A percentile compares a stretch with the other conserved stretches of the same genome.
Evolutionary conservation across 2,113 vertebrate genomes (phyloP).

Genomic region (Muntiacus reevesi): DNA sequence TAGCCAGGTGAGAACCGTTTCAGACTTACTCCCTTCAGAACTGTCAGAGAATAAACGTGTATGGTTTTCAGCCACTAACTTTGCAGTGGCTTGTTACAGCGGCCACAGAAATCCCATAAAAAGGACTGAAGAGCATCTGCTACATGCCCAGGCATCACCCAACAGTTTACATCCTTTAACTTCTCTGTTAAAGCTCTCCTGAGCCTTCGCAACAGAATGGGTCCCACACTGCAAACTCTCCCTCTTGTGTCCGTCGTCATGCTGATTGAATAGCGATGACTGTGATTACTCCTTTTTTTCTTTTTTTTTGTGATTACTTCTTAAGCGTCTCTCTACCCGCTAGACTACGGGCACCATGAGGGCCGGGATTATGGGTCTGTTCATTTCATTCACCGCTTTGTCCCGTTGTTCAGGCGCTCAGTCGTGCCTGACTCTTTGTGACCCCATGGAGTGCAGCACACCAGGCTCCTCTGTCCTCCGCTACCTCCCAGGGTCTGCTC

Average conservation of each 20-base stretch:
- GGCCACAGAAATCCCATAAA: neutral
- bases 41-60: neutral
- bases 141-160: fast-evolving
- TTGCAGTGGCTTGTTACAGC: neutral
- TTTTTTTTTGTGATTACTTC: neutral
- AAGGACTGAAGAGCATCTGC: neutral
- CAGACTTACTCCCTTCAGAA: neutral
- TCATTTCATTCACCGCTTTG: neutral
- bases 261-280: fast-evolving
- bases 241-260: fast-evolving
- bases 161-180: fast-evolving
- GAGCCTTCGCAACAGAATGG: neutral
- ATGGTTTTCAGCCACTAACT: neutral
- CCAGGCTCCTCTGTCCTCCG: neutral
- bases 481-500: neutral
- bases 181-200: neutral
- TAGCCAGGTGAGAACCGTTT: neutral
- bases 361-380: neutral
- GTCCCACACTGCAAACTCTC: fast-evolving
- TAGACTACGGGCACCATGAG: fast-evolving
- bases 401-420: neutral
- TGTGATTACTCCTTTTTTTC: neutral
- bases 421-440: neutral
- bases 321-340: neutral
- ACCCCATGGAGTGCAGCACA: neutral